Conservation (phyloP, 2,113 vertebrate species). For the Tricholaema leucomelas region DNA sequence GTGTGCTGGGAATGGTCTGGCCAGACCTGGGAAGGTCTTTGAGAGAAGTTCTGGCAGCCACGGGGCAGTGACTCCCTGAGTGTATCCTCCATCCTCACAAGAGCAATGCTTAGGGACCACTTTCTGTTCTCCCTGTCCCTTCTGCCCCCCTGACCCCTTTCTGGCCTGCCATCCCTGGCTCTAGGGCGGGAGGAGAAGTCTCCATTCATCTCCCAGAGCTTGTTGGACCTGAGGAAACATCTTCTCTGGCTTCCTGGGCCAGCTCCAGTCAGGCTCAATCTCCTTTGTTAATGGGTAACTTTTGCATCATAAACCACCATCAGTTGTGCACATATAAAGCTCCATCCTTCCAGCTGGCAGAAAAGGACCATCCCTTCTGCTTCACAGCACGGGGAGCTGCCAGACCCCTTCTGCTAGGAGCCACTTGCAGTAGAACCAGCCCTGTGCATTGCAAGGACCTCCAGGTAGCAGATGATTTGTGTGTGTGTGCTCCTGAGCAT, state of each 20-base stretch:
- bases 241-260: neutral
- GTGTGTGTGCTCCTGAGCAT: no score
- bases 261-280: neutral
- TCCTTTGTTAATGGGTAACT: neutral
- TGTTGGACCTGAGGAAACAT: neutral
- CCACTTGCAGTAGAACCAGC: neutral
- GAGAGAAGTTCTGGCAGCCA: neutral
- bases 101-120: neutral
- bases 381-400: neutral
- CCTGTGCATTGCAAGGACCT: neutral
- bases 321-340: accelerated
- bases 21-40: neutral
- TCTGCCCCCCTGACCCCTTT: neutral
- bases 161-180: neutral
- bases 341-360: accelerated
- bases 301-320: accelerated
- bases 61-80: accelerated
- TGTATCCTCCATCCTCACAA: accelerated
- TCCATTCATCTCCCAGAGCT: accelerated
- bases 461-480: neutral
- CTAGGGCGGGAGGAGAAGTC: neutral
- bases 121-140: neutral
- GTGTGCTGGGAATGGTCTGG: neutral
- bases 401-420: neutral
- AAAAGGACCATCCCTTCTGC: neutral